phyloP scores from a whole-genome alignment of 2,797 vertebrate genomes.

The Kryptopterus vitreolus region DNA sequence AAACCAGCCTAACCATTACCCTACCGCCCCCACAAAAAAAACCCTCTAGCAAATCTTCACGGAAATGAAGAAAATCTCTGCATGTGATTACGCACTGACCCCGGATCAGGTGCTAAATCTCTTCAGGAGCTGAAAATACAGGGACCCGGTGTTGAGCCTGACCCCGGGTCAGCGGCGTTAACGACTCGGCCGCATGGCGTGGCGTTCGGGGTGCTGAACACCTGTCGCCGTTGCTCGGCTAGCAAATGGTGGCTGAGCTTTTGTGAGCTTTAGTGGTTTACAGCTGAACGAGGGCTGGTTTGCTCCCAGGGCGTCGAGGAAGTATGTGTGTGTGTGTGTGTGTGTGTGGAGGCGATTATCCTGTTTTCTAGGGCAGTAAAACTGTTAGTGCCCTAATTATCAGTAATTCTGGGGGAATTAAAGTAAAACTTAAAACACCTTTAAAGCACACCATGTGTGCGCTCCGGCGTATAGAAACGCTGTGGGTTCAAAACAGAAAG shows the following conservation, averaged over 20 bases:
- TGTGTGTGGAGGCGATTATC: conserved; percentile 78
- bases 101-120: conserved; percentile 36
- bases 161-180: conserved; percentile 45
- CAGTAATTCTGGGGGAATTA: conserved; percentile 87
- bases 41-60: conserved; percentile 18
- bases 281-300: conserved; percentile 70
- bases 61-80: conserved; percentile 24
- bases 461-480: neutral
- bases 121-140: conserved; percentile 35
- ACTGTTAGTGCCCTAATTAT: conserved; percentile 92
- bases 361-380: conserved; percentile 92
- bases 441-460: conserved; percentile 74
- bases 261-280: conserved; percentile 85
- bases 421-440: conserved; percentile 86
- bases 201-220: conserved; percentile 80
- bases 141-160: conserved; percentile 35
- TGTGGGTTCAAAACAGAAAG: neutral
- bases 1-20: too few species aligned
- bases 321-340: conserved; percentile 30
- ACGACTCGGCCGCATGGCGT: conserved; percentile 40
- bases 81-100: conserved; percentile 43
- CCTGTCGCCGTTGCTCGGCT: conserved; percentile 84
- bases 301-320: conserved; percentile 56
- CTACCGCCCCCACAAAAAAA: too few species aligned
- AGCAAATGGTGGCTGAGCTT: conserved; percentile 84